Base-by-base conservation (phyloP, 2,113 vertebrate species). In the Indicator maculatus region DNA sequence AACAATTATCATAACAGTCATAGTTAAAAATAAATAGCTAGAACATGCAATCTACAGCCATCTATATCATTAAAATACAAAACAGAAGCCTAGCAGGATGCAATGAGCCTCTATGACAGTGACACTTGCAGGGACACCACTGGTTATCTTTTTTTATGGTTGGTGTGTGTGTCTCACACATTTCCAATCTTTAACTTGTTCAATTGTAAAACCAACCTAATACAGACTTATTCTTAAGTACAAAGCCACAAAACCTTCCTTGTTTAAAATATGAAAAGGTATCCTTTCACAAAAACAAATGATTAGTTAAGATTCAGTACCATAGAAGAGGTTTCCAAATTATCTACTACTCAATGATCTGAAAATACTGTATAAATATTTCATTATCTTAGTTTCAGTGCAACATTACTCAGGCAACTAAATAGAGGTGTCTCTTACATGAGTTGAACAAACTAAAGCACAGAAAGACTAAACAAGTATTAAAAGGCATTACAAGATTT, bases 281-380 rank as follows among this genome's bases (percentile, higher is more conserved):
- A 44, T n/a, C 45, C 47, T 90, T 84, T 82, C 83, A 90, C 39
- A 89, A 73, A 88, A 92, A 44, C 16, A 55, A 59, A 70, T 82
- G 39, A 76, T 91, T 87, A 77, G 85, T 83, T 95, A 86, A 93
- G 79, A 83, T 88, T 69, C 91, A 59, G 33, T n/a, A 60, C 58
- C 80, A 79, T 12, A 91, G 45, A 83, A 94, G 73, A 84, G 13
- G 41, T 86, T 95, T 95, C 75, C 73, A 91, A 93, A 90, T 95
- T 95, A 73, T 90, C 79, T 95, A 45, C 65, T 89, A 91, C 70
- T 80, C 89, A 86, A 45, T 86, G 73, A 94, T 93, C 88, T 91
- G 91, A 90, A 93, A 97, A 91, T 67, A 86, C 27, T 59, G 84
- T 53, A 86, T 78, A 94, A 93, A 91, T 83, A 90, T 86, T 89